Conservation (phyloP, 2,797 vertebrate genomes). For the Fratercula arctica region DNA sequence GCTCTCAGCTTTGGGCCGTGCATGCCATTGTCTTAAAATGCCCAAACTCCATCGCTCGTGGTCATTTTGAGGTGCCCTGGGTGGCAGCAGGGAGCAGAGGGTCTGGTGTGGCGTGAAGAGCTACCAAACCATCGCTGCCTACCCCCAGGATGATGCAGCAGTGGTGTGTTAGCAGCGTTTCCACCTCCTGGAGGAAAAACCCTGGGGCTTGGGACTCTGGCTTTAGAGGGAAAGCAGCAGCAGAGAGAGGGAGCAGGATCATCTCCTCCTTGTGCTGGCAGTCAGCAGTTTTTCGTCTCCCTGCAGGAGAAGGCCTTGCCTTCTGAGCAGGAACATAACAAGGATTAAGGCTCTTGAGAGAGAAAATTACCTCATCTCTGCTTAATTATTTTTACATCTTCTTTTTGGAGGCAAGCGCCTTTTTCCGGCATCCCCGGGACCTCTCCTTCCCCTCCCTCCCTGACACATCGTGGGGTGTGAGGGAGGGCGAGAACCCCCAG, state of each 20-base stretch:
- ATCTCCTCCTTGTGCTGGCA: neutral
- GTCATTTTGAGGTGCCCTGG: fast-evolving
- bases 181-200: neutral
- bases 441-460: neutral
- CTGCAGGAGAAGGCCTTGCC: neutral
- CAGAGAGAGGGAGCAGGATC: neutral
- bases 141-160: neutral
- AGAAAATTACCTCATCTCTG: constrained; percentile 31
- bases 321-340: neutral
- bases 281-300: neutral
- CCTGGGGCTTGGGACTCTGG: neutral
- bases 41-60: fast-evolving
- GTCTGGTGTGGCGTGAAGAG: fast-evolving
- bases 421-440: neutral
- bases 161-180: neutral
- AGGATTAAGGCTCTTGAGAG: constrained; percentile 35
- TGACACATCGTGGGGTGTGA: neutral
- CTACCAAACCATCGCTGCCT: neutral
- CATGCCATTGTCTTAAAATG: fast-evolving
- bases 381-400: constrained; percentile 38
- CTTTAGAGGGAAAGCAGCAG: neutral
- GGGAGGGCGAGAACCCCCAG: neutral
- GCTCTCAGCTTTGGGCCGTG: neutral
- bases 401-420: neutral
- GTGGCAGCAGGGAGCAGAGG: neutral